phyloP scores from a whole-genome alignment of 2,888 invertebrate genomes.

The Schrankia costaestrigalis region DNA sequence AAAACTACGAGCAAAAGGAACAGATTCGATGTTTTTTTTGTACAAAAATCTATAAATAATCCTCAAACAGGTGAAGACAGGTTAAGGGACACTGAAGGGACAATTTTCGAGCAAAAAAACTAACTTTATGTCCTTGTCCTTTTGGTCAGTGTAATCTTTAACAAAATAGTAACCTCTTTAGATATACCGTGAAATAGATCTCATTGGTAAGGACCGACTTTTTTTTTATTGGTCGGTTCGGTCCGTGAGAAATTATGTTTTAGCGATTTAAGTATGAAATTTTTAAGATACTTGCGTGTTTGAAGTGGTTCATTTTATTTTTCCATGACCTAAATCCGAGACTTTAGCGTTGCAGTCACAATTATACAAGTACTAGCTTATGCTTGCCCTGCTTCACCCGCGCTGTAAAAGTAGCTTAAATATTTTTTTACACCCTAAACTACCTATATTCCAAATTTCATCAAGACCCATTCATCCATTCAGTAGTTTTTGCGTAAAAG shows the following conservation, averaged over 20 bases:
- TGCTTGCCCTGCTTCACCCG: no score
- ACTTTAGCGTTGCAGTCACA: no score
- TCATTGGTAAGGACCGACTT: conserved; percentile 22
- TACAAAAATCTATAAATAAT: conserved; percentile 65
- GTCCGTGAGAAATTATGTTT: not conserved
- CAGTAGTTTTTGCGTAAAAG: no score
- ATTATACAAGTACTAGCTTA: no score
- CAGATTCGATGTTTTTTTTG: not conserved
- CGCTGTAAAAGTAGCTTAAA: no score
- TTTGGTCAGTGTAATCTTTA: conserved; percentile 73
- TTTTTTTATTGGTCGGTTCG: not conserved
- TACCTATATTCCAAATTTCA: no score
- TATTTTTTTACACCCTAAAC: no score
- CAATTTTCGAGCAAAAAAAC: conserved; percentile 52
- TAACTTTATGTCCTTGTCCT: conserved; percentile 71
- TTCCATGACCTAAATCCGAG: no score
- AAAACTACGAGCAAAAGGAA: conserved; percentile 33
- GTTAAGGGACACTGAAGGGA: conserved; percentile 20
- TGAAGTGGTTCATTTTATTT: no score
- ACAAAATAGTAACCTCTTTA: conserved; percentile 66
- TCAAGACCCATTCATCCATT: no score
- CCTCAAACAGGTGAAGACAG: conserved; percentile 69
- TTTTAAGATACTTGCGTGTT: no score
- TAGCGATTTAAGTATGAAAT: not conserved
- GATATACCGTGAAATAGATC: conserved; percentile 71